Conservation (phyloP, 2,797 vertebrate genomes). For the Borostomias antarcticus region DNA sequence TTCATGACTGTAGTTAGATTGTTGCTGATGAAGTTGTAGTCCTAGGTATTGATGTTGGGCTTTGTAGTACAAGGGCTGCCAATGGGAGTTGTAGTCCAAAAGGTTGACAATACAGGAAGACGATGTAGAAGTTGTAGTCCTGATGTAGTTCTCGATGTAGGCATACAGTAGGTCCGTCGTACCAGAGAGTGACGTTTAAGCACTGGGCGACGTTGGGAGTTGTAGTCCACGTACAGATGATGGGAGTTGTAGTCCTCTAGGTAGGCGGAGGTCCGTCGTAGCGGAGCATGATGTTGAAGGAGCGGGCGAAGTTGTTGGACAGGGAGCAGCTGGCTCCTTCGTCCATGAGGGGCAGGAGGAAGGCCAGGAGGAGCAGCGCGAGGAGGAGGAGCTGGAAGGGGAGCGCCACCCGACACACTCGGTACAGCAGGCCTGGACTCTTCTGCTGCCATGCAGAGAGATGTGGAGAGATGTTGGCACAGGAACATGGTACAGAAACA, state of each 20-base stretch:
- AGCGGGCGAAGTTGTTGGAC: slow-evolving; percentile 92
- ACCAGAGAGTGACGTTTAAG: background rate
- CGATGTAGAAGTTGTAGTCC: background rate
- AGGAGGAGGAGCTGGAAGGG: slow-evolving; percentile 86
- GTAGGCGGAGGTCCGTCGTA: slow-evolving; percentile 88
- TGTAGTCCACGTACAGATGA: background rate
- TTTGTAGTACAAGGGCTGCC: no score
- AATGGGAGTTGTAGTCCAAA: background rate
- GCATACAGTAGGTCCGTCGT: background rate
- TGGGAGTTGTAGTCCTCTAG: slow-evolving; percentile 44
- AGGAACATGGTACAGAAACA: slow-evolving; percentile 3
- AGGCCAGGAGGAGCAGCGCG: slow-evolving; percentile 83
- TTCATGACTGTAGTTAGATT: background rate
- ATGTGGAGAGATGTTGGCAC: background rate
- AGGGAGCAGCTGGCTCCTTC: slow-evolving; percentile 83
- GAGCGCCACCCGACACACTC: slow-evolving; percentile 83
- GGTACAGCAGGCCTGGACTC: slow-evolving; percentile 57
- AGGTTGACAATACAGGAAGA: no score
- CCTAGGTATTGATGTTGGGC: no score
- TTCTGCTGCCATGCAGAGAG: slow-evolving; percentile 66
- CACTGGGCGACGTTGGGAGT: background rate
- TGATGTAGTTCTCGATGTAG: background rate
- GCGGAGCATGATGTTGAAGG: slow-evolving; percentile 90
- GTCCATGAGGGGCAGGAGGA: slow-evolving; percentile 84
- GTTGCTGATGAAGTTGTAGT: background rate